Evolutionary conservation across 2,888 invertebrate species (phyloP).

Genomic region (Microctonus aethiopoides): DNA sequence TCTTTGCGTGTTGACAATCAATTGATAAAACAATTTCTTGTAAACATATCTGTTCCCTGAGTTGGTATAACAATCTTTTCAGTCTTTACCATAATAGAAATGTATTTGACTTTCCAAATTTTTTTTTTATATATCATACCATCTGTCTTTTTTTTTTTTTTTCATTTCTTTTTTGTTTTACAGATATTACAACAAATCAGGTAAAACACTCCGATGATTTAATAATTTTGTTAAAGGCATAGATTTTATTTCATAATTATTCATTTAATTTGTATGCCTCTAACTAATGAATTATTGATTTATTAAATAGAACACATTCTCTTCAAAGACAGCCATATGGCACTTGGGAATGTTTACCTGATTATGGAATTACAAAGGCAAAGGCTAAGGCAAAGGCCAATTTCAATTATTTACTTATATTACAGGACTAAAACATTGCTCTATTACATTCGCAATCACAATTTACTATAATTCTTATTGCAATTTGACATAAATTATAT

Average conservation of each 20-base stretch:
- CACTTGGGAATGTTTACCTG: conserved; percentile 2
- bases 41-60: conserved; percentile 62
- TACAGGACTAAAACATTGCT: neutral
- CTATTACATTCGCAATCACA: neutral
- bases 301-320: neutral
- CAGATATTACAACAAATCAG: conserved; percentile 47
- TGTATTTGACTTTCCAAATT: conserved; percentile 33
- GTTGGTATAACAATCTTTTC: conserved; percentile 61
- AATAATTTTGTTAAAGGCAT: conserved; percentile 27
- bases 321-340: neutral
- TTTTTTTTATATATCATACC: conserved; percentile 33
- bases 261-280: neutral
- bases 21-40: conserved; percentile 47
- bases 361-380: neutral
- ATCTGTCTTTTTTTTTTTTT: conserved; percentile 32
- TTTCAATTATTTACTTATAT: neutral
- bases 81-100: conserved; percentile 57
- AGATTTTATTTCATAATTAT: conserved; percentile 8
- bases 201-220: conserved; percentile 41
- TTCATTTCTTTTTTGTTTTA: conserved; percentile 41
- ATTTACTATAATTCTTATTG: neutral
- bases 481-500: neutral
- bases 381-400: neutral
- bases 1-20: conserved; percentile 43
- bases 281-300: neutral